Conservation (phyloP, 2,113 vertebrate genomes). For the Saccopteryx leptura region DNA sequence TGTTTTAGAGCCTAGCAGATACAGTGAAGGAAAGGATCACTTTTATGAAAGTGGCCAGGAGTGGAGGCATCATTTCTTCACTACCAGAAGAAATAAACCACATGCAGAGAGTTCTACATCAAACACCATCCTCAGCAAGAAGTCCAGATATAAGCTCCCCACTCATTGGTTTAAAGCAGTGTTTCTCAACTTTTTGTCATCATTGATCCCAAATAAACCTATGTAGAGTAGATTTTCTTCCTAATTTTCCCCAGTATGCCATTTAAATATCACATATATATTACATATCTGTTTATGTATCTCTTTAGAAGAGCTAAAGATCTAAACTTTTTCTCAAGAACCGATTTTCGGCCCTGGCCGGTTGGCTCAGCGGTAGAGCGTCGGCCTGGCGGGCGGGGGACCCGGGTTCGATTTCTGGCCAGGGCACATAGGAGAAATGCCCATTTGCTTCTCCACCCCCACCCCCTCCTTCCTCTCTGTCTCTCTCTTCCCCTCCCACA, state of each 20-base stretch:
- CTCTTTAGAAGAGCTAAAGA: neutral
- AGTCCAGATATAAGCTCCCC: neutral
- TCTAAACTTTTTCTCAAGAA: neutral
- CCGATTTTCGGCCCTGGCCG: too few relatives aligned
- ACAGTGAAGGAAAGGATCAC: neutral
- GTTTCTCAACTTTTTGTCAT: neutral
- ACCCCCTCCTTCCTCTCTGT: too few relatives aligned
- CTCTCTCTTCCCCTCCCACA: too few relatives aligned
- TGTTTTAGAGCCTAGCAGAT: neutral
- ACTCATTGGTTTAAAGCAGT: neutral
- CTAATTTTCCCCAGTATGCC: neutral
- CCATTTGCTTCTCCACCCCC: too few relatives aligned
- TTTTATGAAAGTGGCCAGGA: neutral
- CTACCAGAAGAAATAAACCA: neutral
- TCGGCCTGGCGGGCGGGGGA: too few relatives aligned
- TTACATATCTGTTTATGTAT: neutral
- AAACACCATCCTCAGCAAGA: neutral
- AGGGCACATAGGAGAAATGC: too few relatives aligned
- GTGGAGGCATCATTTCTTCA: neutral
- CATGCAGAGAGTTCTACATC: neutral
- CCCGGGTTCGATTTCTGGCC: too few relatives aligned
- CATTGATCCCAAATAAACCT: neutral
- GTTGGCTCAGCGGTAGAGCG: too few relatives aligned
- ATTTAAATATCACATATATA: neutral
- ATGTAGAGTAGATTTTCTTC: neutral